phyloP scores from a whole-genome alignment of 2,888 invertebrate species.

The Himalopsyche tibetana region DNA sequence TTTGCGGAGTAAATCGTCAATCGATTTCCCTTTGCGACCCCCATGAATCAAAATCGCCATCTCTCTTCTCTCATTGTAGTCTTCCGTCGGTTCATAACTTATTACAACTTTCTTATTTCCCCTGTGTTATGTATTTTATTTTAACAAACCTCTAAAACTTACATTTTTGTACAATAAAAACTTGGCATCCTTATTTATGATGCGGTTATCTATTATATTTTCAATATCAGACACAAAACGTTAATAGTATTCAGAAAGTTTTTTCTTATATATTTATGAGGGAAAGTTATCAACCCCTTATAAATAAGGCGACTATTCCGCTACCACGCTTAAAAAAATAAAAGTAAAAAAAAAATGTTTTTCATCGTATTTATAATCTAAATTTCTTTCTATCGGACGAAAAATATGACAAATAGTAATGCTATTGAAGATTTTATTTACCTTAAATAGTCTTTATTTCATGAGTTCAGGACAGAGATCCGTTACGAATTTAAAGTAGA shows the following conservation, averaged over 20 bases:
- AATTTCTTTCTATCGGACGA: no score
- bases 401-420: no score
- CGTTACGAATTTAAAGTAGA: no score
- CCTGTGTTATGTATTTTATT: conserved; percentile 45
- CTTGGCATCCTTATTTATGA: conserved; percentile 28
- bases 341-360: no score
- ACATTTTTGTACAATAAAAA: conserved; percentile 11
- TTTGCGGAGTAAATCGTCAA: conserved; percentile 22
- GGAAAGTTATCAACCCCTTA: background rate
- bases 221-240: background rate
- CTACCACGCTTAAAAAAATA: background rate
- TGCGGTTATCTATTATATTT: background rate
- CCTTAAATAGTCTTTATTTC: no score
- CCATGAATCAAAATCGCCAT: conserved; percentile 30
- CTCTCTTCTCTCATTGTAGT: conserved; percentile 4
- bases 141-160: conserved; percentile 28
- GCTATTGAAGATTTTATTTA: no score
- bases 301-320: background rate
- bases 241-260: conserved; percentile 21
- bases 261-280: background rate
- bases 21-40: conserved; percentile 31
- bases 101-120: conserved; percentile 64
- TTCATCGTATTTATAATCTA: no score
- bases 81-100: conserved; percentile 52
- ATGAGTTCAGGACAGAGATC: no score